Evolutionary conservation across 2,797 vertebrate genomes (phyloP), one percentile per base, ranked within the genome.

Genomic region (Australoheros facetus): DNA sequence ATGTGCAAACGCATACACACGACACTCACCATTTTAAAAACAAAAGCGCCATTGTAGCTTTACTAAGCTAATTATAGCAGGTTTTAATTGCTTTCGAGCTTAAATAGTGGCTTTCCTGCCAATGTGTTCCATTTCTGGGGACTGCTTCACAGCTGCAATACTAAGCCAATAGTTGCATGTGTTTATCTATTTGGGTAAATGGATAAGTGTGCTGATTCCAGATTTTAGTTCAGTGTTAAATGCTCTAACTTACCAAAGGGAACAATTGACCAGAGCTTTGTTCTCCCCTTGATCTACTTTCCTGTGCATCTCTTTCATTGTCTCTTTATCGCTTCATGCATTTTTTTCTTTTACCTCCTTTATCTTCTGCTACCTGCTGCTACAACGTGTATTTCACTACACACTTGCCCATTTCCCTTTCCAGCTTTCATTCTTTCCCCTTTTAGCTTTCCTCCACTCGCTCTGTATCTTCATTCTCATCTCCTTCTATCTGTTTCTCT

Each of bases 71-170:
- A 89, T 85, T 86, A 83, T 86, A 87, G 70, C 42, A 64, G 39
- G 3, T 88, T 88, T 83, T 87, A 89, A 88, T 90, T 89, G 88
- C 77, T 80, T 81, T 84, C 37, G 5, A 13, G 78, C 56, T 73
- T 87, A 79, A 75, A 88, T 81, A 83, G 81, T 56, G 14, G 70
- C 72, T 85, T 73, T 51, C 62, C 21, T 83, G 66, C 54, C 60
- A 80, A 58, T 73, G 14, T 77, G 51, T 32, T 62, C 56, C 62
- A 12, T 83, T 80, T 87, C 77, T 89, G 79, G 78, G 62, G 23
- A 45, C 73, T 55, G 6, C 55, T 81, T 83, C 58, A 83, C 13
- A 56, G 71, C 56, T 21, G n/a, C 57, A 57, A 53, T 26, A 21
- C 28, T 7, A 56, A 37, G 21, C 76, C 76, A 70, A 54, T 79